A percentile compares a stretch with the other conserved stretches of the same genome.
Conservation (phyloP, 92 coral and sea anemone species). For the Epizoanthus rinbou region DNA sequence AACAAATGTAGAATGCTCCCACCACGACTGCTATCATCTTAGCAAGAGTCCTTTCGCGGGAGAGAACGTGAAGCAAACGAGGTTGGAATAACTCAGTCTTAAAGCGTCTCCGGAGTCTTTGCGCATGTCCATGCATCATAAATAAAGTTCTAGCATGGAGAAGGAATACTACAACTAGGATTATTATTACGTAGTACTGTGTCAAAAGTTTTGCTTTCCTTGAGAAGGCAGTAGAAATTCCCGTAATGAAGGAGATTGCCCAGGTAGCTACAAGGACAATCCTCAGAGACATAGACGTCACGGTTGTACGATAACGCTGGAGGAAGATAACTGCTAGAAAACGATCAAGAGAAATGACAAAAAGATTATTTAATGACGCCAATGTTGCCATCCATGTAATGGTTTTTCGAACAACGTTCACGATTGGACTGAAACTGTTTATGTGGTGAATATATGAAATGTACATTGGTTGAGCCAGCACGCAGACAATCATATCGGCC, state of each 20-base stretch:
- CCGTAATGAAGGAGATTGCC: slow-evolving; percentile 64
- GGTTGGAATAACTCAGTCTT: slow-evolving; percentile 18
- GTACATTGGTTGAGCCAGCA: slow-evolving; percentile 77
- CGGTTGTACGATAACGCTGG: slow-evolving; percentile 66
- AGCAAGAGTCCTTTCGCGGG: slow-evolving; percentile 70
- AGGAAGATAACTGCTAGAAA: slow-evolving; percentile 68
- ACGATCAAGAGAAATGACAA: slow-evolving; percentile 81
- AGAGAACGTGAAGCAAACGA: slow-evolving; percentile 44
- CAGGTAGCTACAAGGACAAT: slow-evolving; percentile 61
- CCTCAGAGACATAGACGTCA: slow-evolving; percentile 53
- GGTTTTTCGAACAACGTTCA: slow-evolving; percentile 53
- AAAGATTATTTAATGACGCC: slow-evolving; percentile 69
- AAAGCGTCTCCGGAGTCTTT: slow-evolving; percentile 36
- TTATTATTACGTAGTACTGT: slow-evolving; percentile 73
- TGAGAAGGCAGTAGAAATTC: slow-evolving; percentile 60
- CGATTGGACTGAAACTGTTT: background rate
- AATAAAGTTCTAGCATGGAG: slow-evolving; percentile 62
- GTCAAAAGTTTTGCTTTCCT: slow-evolving; percentile 61
- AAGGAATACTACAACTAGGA: slow-evolving; percentile 52
- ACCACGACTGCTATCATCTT: slow-evolving; percentile 68
- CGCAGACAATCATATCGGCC: slow-evolving; percentile 73
- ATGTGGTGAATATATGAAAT: slow-evolving; percentile 38
- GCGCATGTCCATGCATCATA: slow-evolving; percentile 59
- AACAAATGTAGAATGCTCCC: slow-evolving; percentile 77
- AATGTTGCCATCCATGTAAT: slow-evolving; percentile 77